Conservation (phyloP, 2,113 vertebrate genomes). For the Xiphophorus maculatus region DNA sequence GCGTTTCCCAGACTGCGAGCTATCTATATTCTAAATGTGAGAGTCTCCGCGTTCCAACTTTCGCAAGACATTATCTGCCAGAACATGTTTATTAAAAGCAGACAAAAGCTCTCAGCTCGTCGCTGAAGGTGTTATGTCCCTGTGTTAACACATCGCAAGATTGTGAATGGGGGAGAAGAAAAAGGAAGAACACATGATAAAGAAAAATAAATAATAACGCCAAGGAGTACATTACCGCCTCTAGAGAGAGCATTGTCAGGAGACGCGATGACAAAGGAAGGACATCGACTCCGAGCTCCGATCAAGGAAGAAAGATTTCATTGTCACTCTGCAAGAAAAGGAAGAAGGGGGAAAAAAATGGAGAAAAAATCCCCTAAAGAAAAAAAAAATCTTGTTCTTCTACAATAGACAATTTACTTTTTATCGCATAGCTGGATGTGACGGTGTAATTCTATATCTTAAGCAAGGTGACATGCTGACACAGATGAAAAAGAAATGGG, state of each 20-base stretch:
- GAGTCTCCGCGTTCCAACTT: neutral
- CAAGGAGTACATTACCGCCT: conserved; percentile 24
- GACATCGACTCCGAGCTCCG: conserved; percentile 6
- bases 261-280: neutral
- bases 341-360: neutral
- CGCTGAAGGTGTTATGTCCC: conserved; percentile 46
- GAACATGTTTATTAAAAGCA: conserved; percentile 35
- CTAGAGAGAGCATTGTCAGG: neutral
- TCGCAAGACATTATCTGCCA: conserved; percentile 20
- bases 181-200: conserved; percentile 18
- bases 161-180: conserved; percentile 40
- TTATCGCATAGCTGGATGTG: neutral
- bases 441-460: neutral
- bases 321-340: conserved; percentile 6
- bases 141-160: conserved; percentile 37
- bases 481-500: neutral
- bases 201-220: conserved; percentile 9
- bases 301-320: neutral
- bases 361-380: neutral
- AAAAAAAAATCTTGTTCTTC: neutral
- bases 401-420: neutral
- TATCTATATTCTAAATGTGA: conserved; percentile 6
- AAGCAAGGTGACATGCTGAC: neutral
- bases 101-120: conserved; percentile 29
- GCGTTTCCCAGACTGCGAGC: neutral